Evolutionary conservation across 2,797 vertebrate species (phyloP).

Genomic region (Tapera naevia): DNA sequence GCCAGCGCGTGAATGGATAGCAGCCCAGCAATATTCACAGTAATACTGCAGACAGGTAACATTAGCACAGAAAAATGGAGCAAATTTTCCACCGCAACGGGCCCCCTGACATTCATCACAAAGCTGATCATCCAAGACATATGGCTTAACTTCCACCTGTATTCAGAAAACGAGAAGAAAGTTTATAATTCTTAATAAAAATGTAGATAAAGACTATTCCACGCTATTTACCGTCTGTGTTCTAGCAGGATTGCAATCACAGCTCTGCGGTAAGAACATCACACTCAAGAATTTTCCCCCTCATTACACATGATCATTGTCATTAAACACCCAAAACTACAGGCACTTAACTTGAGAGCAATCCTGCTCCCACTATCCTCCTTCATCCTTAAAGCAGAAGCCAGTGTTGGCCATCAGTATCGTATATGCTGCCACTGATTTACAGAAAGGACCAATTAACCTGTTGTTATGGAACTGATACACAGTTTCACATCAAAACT

Average conservation of each 20-base stretch:
- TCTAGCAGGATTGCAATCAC: background rate
- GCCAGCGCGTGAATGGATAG: slow-evolving; percentile 97
- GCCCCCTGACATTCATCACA: slow-evolving; percentile 99
- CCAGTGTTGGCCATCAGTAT: background rate
- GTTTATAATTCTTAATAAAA: background rate
- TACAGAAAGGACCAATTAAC: background rate
- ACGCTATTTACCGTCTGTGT: background rate
- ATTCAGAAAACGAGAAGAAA: slow-evolving; percentile 30
- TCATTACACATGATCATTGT: background rate
- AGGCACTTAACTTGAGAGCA: background rate
- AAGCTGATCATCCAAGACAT: slow-evolving; percentile 99
- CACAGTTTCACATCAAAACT: background rate
- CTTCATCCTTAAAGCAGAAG: background rate
- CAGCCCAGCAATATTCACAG: slow-evolving; percentile 99
- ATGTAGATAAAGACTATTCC: background rate
- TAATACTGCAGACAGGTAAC: slow-evolving; percentile 99
- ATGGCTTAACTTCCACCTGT: slow-evolving; percentile 99
- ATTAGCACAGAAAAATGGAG: slow-evolving; percentile 99
- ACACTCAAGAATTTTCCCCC: background rate
- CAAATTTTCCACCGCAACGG: slow-evolving; percentile 97
- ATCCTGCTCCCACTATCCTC: background rate
- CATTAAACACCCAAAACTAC: background rate
- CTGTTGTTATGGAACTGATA: background rate
- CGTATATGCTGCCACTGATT: background rate
- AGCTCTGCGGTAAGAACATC: background rate